These are phyloP conservation scores for Pseudomugil gertrudae DNA, from an alignment of 2,797 vertebrate species.

Conservation along the genomic window DNA sequence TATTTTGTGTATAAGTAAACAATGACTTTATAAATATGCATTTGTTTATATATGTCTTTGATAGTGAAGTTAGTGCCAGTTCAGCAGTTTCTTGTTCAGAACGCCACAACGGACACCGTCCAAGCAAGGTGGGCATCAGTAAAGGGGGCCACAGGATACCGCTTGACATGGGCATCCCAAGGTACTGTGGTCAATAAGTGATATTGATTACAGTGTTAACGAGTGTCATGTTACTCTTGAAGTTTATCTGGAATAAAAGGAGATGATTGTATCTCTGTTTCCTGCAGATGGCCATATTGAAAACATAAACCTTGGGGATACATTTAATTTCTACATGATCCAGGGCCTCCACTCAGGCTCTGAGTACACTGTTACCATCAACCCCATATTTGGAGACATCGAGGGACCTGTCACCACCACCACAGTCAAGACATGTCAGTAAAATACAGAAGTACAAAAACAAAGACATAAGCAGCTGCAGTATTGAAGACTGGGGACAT, in stretches of 20 bases:
- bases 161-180: conserved; percentile 88
- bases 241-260: not conserved
- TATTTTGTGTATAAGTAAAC: not conserved
- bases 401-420: conserved; percentile 85
- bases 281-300: conserved; percentile 86
- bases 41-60: conserved; percentile 28
- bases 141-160: conserved; percentile 87
- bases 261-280: not conserved
- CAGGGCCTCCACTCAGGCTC: conserved; percentile 85
- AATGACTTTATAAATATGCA: conserved; percentile 1
- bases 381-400: conserved; percentile 88
- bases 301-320: conserved; percentile 86
- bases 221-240: not conserved
- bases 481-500: not conserved
- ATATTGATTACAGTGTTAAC: not conserved
- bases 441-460: not conserved
- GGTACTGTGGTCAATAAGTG: conserved; percentile 67
- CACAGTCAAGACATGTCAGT: conserved; percentile 83
- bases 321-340: conserved; percentile 89
- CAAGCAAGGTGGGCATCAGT: conserved; percentile 87
- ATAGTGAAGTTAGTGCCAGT: conserved; percentile 88
- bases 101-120: conserved; percentile 87
- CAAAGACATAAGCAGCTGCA: not conserved
- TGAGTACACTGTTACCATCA: conserved; percentile 87
- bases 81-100: conserved; percentile 84